Evolutionary conservation across 2,797 vertebrate species (phyloP).

Genomic region (Dendrocincla tyrannina): DNA sequence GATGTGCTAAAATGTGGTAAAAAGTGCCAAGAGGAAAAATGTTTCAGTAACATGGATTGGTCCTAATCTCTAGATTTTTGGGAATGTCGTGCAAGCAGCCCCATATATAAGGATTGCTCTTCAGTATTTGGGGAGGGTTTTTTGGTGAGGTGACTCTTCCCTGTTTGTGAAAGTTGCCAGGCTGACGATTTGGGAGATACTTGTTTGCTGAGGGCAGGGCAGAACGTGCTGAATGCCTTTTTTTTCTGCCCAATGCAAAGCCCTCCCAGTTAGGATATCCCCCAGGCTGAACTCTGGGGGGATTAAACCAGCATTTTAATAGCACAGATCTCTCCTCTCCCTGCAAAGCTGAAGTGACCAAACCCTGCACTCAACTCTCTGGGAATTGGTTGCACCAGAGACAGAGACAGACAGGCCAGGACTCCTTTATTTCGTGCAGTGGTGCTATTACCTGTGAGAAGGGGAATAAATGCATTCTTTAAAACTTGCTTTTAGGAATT

Average conservation of each 20-base stretch:
- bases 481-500: not conserved
- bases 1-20: accelerated
- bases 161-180: not conserved
- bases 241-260: accelerated
- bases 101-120: accelerated
- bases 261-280: not conserved
- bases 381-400: not conserved
- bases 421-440: not conserved
- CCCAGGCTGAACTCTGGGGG: accelerated
- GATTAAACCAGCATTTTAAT: not conserved
- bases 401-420: accelerated
- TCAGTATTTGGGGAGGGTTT: not conserved
- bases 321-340: not conserved
- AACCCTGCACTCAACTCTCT: not conserved
- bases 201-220: not conserved
- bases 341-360: not conserved
- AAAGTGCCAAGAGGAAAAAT: accelerated
- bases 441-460: not conserved
- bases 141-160: not conserved
- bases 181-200: not conserved
- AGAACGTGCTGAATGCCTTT: not conserved
- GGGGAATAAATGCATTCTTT: not conserved
- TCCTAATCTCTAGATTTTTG: not conserved
- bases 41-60: not conserved
- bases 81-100: accelerated